Percentiles rank a stretch among this genome's conserved stretches.
phyloP scores from a whole-genome alignment of 2,797 vertebrate genomes.

The Neosilurus hyrtlii region DNA sequence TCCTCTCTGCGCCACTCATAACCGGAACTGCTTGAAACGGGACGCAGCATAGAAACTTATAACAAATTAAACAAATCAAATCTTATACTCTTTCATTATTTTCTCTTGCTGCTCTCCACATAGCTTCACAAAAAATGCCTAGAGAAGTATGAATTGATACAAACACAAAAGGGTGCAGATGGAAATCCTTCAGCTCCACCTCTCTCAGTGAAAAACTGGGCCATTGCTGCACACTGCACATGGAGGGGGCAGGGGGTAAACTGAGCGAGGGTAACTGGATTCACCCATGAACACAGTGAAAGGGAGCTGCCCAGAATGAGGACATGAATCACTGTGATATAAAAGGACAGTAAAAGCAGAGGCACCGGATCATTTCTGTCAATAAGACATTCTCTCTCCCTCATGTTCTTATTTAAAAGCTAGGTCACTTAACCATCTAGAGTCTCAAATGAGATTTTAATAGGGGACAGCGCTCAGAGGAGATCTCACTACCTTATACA shows the following conservation, averaged over 20 bases:
- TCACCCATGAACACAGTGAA: neutral
- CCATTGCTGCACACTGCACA: constrained; percentile 4
- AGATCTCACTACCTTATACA: constrained; percentile 18
- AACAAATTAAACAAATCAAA: neutral
- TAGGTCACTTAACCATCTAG: constrained; percentile 42
- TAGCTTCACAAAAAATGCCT: too few species aligned
- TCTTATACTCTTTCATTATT: neutral
- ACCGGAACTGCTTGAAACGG: neutral
- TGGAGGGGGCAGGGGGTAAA: neutral
- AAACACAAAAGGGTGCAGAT: neutral
- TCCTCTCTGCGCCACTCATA: neutral
- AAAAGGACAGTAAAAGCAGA: constrained; percentile 7
- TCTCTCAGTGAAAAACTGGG: constrained; percentile 9
- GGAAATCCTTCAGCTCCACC: neutral
- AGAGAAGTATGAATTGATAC: neutral
- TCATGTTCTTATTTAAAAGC: constrained; percentile 41
- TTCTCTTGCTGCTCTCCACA: neutral
- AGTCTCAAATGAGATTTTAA: constrained; percentile 37
- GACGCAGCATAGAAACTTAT: neutral
- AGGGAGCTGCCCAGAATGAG: neutral
- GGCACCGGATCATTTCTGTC: neutral
- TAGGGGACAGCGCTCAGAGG: constrained; percentile 41
- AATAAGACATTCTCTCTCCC: constrained; percentile 5
- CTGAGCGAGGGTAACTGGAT: neutral
- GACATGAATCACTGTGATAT: neutral